Evolutionary conservation across 2,888 invertebrate genomes (phyloP).

Genomic region (Acronicta aceris): DNA sequence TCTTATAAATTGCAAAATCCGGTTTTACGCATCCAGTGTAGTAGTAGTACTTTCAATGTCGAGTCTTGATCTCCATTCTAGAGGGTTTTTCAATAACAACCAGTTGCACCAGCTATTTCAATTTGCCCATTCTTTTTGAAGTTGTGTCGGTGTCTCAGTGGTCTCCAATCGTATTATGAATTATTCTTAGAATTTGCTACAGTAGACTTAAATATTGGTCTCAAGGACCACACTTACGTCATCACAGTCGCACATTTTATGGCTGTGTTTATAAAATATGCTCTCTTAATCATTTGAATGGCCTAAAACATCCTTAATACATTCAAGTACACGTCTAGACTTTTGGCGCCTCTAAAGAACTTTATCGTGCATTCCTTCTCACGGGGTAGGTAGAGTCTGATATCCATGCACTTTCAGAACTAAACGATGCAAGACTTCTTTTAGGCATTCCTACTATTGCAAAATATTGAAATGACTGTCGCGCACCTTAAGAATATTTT

Average conservation of each 20-base stretch:
- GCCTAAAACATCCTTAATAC: constrained; percentile 39
- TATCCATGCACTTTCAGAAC: constrained; percentile 33
- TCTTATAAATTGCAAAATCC: too few relatives aligned
- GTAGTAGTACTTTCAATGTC: too few relatives aligned
- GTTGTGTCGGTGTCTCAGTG: background rate
- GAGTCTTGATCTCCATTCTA: background rate
- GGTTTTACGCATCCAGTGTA: too few relatives aligned
- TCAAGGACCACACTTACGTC: constrained; percentile 17
- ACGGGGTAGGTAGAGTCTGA: constrained; percentile 19
- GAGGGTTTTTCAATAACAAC: background rate
- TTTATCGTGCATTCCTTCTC: constrained; percentile 44
- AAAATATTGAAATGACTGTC: background rate
- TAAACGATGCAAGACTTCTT: background rate
- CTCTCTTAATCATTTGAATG: constrained; percentile 24
- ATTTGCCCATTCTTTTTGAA: background rate
- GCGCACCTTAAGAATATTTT: too few relatives aligned
- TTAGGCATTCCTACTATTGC: background rate
- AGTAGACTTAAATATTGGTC: constrained; percentile 4
- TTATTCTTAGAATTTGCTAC: background rate
- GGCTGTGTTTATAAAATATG: constrained; percentile 47
- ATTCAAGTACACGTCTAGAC: constrained; percentile 54
- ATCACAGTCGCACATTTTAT: constrained; percentile 24
- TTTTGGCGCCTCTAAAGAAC: constrained; percentile 43
- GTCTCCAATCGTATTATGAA: background rate
- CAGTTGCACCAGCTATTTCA: background rate